Evolutionary conservation across 2,888 invertebrate species (phyloP).

Genomic region (Podabrus alpinus): DNA sequence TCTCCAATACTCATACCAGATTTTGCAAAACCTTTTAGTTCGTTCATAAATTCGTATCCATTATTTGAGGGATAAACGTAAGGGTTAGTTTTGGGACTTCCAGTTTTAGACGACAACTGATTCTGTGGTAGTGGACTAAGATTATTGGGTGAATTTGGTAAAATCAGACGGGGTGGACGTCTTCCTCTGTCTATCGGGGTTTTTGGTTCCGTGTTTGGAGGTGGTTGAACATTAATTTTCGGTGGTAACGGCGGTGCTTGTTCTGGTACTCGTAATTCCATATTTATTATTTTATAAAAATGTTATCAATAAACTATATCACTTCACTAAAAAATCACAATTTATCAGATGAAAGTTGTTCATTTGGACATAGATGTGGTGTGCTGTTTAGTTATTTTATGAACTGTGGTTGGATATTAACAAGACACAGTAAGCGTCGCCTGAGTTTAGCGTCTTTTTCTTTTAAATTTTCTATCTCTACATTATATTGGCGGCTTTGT

Average conservation of each 20-base stretch:
- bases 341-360: neutral
- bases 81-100: slow-evolving; percentile 36
- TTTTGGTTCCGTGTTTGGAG: slow-evolving; percentile 10
- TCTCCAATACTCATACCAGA: slow-evolving; percentile 83
- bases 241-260: slow-evolving; percentile 16
- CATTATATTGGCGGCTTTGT: slow-evolving; percentile 21
- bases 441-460: slow-evolving; percentile 30
- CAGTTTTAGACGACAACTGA: slow-evolving; percentile 7
- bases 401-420: slow-evolving; percentile 25
- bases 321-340: neutral
- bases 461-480: slow-evolving; percentile 21
- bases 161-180: slow-evolving; percentile 18
- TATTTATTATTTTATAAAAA: neutral
- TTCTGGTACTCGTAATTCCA: neutral
- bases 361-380: neutral
- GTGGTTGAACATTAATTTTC: slow-evolving; percentile 17
- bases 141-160: slow-evolving; percentile 2
- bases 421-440: slow-evolving; percentile 23
- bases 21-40: slow-evolving; percentile 76
- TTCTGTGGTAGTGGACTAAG: slow-evolving; percentile 8
- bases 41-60: slow-evolving; percentile 78
- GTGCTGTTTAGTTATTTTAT: neutral
- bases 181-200: slow-evolving; percentile 22
- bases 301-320: neutral
- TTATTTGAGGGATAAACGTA: slow-evolving; percentile 64